Percentiles rank a stretch among this genome's conserved stretches.
Evolutionary conservation across 2,113 vertebrate genomes (phyloP).

Genomic region (Nanorana parkeri): DNA sequence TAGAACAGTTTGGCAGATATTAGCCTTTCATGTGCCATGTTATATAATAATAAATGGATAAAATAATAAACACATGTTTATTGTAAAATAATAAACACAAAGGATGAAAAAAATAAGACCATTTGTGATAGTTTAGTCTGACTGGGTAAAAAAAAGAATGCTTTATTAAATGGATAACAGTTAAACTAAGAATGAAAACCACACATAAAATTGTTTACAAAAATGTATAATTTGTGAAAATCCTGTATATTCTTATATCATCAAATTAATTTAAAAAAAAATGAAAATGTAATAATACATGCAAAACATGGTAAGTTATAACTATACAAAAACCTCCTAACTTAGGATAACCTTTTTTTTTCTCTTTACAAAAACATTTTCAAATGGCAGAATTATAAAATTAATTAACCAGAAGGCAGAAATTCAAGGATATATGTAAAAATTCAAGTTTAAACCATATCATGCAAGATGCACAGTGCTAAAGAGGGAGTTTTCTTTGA

Average conservation of each 20-base stretch:
- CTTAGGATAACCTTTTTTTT: constrained; percentile 31
- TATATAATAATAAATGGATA: background rate
- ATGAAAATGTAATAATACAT: constrained; percentile 44
- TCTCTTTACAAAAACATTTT: constrained; percentile 34
- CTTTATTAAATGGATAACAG: constrained; percentile 48
- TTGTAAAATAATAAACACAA: constrained; percentile 11
- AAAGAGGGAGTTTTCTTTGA: background rate
- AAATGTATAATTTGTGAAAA: constrained; percentile 24
- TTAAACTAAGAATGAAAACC: constrained; percentile 35
- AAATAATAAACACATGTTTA: constrained; percentile 1
- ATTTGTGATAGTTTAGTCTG: background rate
- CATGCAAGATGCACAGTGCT: constrained; percentile 20
- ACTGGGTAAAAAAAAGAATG: constrained; percentile 23
- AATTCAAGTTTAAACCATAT: constrained; percentile 43
- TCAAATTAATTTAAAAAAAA: background rate
- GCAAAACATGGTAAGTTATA: constrained; percentile 32
- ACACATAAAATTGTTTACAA: constrained; percentile 25
- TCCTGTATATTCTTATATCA: background rate
- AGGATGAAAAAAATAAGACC: constrained; percentile 18
- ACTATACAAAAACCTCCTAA: constrained; percentile 43
- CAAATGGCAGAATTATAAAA: constrained; percentile 23
- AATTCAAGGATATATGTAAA: constrained; percentile 38
- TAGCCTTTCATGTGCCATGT: background rate
- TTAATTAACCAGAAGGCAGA: constrained; percentile 1
- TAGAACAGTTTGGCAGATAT: no score